Evolutionary conservation across 2,888 invertebrate species (phyloP), one percentile per base, ranked within the genome.

Genomic region (Mycalesis mineus): DNA sequence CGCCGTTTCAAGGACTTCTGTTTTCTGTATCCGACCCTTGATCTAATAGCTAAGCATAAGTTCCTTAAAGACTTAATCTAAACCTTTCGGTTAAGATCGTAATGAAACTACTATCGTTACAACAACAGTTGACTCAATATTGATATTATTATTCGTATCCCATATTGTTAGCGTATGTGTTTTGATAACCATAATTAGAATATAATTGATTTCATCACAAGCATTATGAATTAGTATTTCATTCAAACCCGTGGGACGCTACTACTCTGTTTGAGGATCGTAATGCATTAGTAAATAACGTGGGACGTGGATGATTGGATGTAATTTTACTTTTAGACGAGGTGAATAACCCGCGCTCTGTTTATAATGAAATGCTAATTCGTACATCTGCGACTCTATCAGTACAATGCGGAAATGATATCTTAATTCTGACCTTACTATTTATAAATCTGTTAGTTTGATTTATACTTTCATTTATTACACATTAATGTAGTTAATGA

Each of bases 321-420:
- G 76, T 84, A 79, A 84, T 84, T 82, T 84, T 83, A 80, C 81
- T 83, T 82, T 77, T 75, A 79, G 77, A 71, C 65, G 79, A 78
- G 86, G 80, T 85, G 77, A 84, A 82, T 71, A 76, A 82, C 79
- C 84, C 68, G 64, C 57, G 64, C 63, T 57, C 66, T 69, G 65
- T 67, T 69, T 60, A 50, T 66, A 65, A 65, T 66, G 65, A 69
- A 68, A 69, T 69, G 67, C 65, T 70, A 67, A 67, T 71, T 65
- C 61, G 65, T 62, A 61, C 63, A 65, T 67, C 58, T 66, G 60
- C 39, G 50, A 59, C 61, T 51, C 56, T 61, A 60, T 49, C 55
- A 22, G 22, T 22, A 22, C 22, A 4, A 55, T 64, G 57, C 41
- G 55, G 62, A 61, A 58, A 64, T 54, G 55, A 55, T 63, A 52